phyloP scores from a whole-genome alignment of 2,888 invertebrate genomes.

The Eristalinus sepulchralis region DNA sequence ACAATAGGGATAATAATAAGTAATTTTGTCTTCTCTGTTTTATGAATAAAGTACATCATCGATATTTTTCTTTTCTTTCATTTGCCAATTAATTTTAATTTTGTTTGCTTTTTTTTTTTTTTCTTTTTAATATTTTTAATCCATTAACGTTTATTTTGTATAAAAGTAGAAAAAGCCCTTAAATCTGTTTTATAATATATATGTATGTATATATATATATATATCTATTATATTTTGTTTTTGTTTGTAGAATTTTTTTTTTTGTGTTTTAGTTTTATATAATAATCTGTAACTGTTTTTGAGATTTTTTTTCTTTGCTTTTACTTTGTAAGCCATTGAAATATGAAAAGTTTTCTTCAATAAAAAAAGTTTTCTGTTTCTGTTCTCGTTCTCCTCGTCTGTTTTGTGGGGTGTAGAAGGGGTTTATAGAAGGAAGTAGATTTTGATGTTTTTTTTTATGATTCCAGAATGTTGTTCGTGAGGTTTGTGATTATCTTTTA shows the following conservation, averaged over 20 bases:
- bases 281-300: constrained; percentile 47
- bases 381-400: constrained; percentile 1
- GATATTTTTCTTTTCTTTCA: constrained; percentile 17
- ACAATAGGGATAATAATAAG: constrained; percentile 72
- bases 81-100: constrained; percentile 66
- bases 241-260: constrained; percentile 45
- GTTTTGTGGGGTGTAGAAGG: constrained; percentile 3
- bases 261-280: constrained; percentile 24
- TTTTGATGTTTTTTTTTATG: constrained; percentile 4
- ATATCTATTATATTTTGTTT: constrained; percentile 42
- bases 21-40: constrained; percentile 50
- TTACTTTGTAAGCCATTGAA: constrained; percentile 40
- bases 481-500: constrained; percentile 49
- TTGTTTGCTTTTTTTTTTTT: constrained; percentile 61
- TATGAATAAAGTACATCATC: constrained; percentile 57
- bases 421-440: background rate
- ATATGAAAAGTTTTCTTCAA: constrained; percentile 27
- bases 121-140: constrained; percentile 63
- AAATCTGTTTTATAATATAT: constrained; percentile 39
- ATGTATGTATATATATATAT: constrained; percentile 52
- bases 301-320: constrained; percentile 4
- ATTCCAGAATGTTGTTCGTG: constrained; percentile 3
- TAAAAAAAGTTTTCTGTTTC: constrained; percentile 30
- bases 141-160: constrained; percentile 71
- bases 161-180: constrained; percentile 72